Conservation (phyloP, 2,797 vertebrate species). For the Crypturellus tataupa region DNA sequence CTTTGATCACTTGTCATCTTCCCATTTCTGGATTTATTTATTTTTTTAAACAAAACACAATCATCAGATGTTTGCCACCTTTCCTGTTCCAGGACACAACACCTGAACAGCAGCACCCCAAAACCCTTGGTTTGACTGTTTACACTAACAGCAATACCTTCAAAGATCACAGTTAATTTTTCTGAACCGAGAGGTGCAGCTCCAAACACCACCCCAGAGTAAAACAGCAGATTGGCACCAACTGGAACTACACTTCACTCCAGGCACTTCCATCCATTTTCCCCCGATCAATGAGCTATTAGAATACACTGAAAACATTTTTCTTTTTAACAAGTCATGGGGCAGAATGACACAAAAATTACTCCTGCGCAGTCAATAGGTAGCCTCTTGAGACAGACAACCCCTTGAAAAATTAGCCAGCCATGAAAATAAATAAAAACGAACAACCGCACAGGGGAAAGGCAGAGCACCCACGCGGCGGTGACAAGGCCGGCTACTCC, state of each 20-base stretch:
- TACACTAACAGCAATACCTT: neutral
- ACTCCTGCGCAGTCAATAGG: neutral
- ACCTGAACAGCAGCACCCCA: neutral
- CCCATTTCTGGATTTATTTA: neutral
- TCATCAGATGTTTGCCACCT: neutral
- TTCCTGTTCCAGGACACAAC: neutral
- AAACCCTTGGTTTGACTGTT: neutral
- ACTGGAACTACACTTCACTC: neutral
- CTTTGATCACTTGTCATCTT: neutral
- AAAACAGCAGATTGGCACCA: neutral
- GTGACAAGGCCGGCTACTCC: neutral
- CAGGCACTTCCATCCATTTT: neutral
- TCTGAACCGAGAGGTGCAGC: neutral
- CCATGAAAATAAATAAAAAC: neutral
- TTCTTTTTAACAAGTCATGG: neutral
- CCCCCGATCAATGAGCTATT: neutral
- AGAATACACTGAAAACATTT: neutral
- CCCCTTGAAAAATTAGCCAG: neutral
- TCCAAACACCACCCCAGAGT: neutral
- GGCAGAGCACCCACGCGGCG: neutral
- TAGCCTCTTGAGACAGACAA: neutral
- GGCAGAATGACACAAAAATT: neutral
- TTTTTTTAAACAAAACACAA: accelerated
- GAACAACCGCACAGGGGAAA: neutral
- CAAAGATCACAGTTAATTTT: neutral